Base-by-base conservation (phyloP, 1,140 invertebrate genomes). In the Heliconius melpomene region DNA sequence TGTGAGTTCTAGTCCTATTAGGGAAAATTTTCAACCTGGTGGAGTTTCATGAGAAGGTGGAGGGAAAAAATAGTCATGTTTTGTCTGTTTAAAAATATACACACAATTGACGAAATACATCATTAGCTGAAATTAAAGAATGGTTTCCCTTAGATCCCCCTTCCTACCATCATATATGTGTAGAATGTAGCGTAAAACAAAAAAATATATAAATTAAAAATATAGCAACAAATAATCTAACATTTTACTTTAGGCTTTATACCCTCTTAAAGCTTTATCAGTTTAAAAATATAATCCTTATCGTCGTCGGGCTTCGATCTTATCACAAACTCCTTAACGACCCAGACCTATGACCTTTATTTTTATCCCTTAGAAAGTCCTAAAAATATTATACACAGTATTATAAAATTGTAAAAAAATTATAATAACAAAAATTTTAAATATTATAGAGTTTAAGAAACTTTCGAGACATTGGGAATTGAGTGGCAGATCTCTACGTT, bases 271-370 rank as follows among this genome's bases (percentile, higher is more conserved):
- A 66, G 60, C 60, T 29, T 66, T 66, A 66, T 66, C 60, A n/a
- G 26, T 16, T 66, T 29, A 66, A 29, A 23, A 66, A 26, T 29
- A 29, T 66, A 66, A 66, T 66, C 60, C 60, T 66, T 66, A 7
- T 13, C 60, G 23, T 29, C 29, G 29, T 66, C 60, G 60, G 26
- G 26, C 26, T 66, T 16, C 60, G 26, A 66, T 66, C 60, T 66
- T 18, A 66, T 66, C 60, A 66, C 60, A 66, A 66, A 2, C 60
- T 66, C 23, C 60, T 66, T 66, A 29, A 66, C 23, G 60, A 66
- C 3, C 23, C 60, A 66, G 26, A 66, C 11, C 26, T 66, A 66
- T 29, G 60, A 29, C 26, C 23, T 66, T 3, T 66, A 66, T 66
- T 26, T 26, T 13, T 66, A 20, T 57, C n/a, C 54, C 3, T 57